These are phyloP conservation scores for Aromia moschata DNA, from an alignment of 2,888 invertebrate genomes.

Conservation along the genomic window DNA sequence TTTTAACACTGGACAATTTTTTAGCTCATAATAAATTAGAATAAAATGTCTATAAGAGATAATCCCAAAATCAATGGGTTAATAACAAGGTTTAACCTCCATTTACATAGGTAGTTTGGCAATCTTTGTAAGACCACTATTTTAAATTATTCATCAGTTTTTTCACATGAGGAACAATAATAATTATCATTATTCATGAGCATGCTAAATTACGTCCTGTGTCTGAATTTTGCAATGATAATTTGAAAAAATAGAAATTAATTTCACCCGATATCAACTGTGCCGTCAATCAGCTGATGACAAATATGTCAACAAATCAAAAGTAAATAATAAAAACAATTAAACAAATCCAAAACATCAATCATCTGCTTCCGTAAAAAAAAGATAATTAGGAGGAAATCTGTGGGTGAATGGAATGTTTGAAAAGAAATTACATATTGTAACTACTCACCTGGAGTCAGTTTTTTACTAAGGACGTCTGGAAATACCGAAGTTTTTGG, in stretches of 20 bases:
- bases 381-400: neutral
- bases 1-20: neutral
- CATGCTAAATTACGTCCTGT: neutral
- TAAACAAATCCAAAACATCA: neutral
- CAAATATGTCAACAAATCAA: constrained; percentile 52
- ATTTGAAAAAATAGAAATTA: constrained; percentile 24
- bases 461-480: constrained; percentile 82
- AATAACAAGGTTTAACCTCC: no score
- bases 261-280: constrained; percentile 28
- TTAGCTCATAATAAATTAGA: no score
- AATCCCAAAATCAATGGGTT: neutral
- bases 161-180: neutral
- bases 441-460: constrained; percentile 86
- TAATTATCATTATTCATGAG: neutral
- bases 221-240: neutral
- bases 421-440: neutral
- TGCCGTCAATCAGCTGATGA: constrained; percentile 55
- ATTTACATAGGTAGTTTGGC: no score
- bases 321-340: constrained; percentile 34
- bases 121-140: no score
- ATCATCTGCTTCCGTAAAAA: neutral
- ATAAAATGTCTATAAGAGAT: neutral
- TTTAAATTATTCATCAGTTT: no score
- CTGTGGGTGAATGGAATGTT: neutral
- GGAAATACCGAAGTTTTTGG: constrained; percentile 78